Conservation (phyloP, 2,888 invertebrate genomes). For the Eustalomyia histrio region DNA sequence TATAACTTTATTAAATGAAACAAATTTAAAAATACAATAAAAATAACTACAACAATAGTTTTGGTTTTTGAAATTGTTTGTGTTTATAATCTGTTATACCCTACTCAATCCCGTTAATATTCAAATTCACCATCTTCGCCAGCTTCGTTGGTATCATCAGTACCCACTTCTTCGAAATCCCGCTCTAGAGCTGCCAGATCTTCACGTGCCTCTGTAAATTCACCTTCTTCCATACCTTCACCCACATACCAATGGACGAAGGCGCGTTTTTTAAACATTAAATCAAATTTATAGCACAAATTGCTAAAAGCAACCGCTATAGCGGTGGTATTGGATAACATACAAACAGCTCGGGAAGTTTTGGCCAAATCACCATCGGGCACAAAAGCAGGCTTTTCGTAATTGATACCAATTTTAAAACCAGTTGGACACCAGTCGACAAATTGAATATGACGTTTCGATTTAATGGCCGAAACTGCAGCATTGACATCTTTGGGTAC, state of each 20-base stretch:
- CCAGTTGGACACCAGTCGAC: slow-evolving; percentile 98
- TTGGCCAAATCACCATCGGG: slow-evolving; percentile 89
- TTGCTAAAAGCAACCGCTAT: slow-evolving; percentile 94
- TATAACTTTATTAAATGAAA: slow-evolving; percentile 24
- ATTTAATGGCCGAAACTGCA: slow-evolving; percentile 89
- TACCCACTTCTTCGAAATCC: slow-evolving; percentile 78
- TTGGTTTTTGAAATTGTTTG: slow-evolving; percentile 3
- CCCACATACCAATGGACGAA: slow-evolving; percentile 94
- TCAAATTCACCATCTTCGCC: slow-evolving; percentile 69
- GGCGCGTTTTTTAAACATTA: slow-evolving; percentile 83
- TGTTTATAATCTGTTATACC: background rate
- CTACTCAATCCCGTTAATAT: slow-evolving; percentile 61
- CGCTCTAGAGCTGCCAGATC: slow-evolving; percentile 76
- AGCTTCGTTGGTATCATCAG: slow-evolving; percentile 71
- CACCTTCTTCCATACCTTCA: slow-evolving; percentile 79
- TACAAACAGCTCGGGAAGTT: slow-evolving; percentile 92
- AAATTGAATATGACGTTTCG: slow-evolving; percentile 88
- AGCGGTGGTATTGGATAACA: slow-evolving; percentile 94
- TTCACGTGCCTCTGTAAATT: slow-evolving; percentile 78
- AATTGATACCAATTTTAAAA: slow-evolving; percentile 92
- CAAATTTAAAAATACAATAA: background rate
- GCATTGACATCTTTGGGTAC: slow-evolving; percentile 93
- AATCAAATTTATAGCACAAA: slow-evolving; percentile 95
- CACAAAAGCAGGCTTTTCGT: slow-evolving; percentile 89
- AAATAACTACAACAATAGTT: slow-evolving; percentile 8